Evolutionary conservation across 2,888 invertebrate genomes (phyloP), one percentile per base, ranked within the genome.

Genomic region (Patella pellucida): DNA sequence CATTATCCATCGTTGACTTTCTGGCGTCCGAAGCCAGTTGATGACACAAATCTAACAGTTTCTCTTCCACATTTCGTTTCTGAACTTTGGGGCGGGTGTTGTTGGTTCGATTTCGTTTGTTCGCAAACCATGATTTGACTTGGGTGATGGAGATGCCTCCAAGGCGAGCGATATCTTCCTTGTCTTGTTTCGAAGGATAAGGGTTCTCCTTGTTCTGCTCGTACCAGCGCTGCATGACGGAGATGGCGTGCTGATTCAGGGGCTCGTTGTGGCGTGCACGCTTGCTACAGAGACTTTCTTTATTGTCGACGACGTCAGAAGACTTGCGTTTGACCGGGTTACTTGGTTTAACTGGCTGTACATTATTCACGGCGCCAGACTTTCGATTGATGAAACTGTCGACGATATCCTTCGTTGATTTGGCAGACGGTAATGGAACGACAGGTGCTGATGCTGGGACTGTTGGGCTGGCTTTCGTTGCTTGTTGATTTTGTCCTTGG

Each of bases 111-210:
- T 87, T 88, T 50, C 89, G 84, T 77, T 88, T 88, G 81, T 89
- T 89, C 9, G 88, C 88, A 75, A 89, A 89, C 89, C 89, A 89
- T 2, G 88, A 88, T 79, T 89, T 89, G 19, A 89, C 89, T 81
- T 89, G 88, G 62, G 83, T 78, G 12, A 85, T 76, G 54, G 84
- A 84, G 74, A 89, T 84, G 50, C 85, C 84, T 16, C 89, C 88
- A 15, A 83, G 79, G 68, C 72, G 76, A 1, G 88, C 87, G 76
- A 89, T 83, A 15, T 78, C 69, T 67, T 86, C 86, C 62, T 85
- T 86, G 23, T 88, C 85, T 15, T 80, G 83, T 70, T 85, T 85
- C 4, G 77, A 81, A n/a, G 89, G 88, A 75, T 89, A 89, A 12
- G 89, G 89, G 76, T 87, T 87, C 31, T 85, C 82, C 41, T 73